Evolutionary conservation across 2,888 invertebrate species (phyloP), one percentile per base, ranked within the genome.

Genomic region (Itoplectis maculator): DNA sequence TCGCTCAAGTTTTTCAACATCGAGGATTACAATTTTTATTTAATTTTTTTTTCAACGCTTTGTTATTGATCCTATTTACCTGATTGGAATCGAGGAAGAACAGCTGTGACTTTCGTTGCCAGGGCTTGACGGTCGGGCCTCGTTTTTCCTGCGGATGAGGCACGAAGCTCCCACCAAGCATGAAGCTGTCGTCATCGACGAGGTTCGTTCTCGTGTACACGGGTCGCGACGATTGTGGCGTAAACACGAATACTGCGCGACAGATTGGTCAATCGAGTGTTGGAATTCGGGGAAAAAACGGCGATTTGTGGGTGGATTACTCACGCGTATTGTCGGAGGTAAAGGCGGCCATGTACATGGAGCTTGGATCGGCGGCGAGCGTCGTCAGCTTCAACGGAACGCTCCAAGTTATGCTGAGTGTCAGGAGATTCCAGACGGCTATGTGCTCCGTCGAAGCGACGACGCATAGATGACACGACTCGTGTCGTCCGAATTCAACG

Each of bases 401-500:
- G 65, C 93, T 94, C 97, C 97, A 97, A 35, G 94, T 93, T 69
- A 97, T 93, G 23, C 95, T 94, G n/a, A 96, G 92, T 0, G 95
- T 95, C 69, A 96, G 91, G 15, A 96, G 92, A 93, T 96, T 96
- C 97, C 97, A 97, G 0, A 96, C 95, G 2, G 94, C 94, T 8
- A 97, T 87, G 81, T 95, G 94, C 11, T 93, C 91, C 2, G 93
- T 90, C n/a, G 95, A 95, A 51, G 93, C 93, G 40, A 94, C 92
- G n/a, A 95, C 94, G 61, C 95, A 88, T 29, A 95, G 91, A 88
- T 95, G 95, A 84, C 94, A 94, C 74, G 94, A 93, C 74, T 94
- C 93, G 61, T 93, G 93, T 73, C 92, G 93, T 4, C 96, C 96
- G 91, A 96, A 96, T 88, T 95, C 93, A 1, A 95, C 88, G 70